Evolutionary conservation across 37 sponge, comb jelly and placozoan species (phyloP), one percentile per base, ranked within the genome.

Genomic region (Halichondria panicea): DNA sequence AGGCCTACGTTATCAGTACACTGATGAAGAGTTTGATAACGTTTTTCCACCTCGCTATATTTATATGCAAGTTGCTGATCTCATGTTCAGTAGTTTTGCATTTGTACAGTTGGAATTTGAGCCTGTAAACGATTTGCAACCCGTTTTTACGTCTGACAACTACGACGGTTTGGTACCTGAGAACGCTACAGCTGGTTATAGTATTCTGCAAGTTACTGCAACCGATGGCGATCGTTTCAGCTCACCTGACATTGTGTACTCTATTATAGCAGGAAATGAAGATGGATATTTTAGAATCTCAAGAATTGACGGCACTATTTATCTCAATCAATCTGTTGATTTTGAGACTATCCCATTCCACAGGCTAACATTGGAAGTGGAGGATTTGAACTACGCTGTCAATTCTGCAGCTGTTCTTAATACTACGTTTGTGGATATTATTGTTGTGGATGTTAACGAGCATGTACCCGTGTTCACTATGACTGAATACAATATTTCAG

Each of bases 81-180:
- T 30, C 9, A 27, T 6, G 0, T 31, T 48, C 38, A 75, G 70
- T 68, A 31, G 39, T 2, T 69, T 76, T 52, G 52, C 84, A 5
- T 46, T 41, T 12, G 63, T 75, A 11, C 70, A 66, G 39, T 33
- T 84, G 6, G 9, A 0, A 1, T 45, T 75, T 3, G 31, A 19
- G 0, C 71, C 84, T 28, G 79, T 79, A 22, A 93, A 93, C 58
- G 93, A 93, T 76, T 84, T 88, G 34, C 43, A 74, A 21, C 93
- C 93, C 43, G 31, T 52, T 44, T 93, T 93, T 57, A 59, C 61
- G 1, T 21, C 35, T 0, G 1, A 65, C 25, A 42, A 18, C 33
- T 76, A 63, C 58, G 63, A 43, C 0, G 18, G 21, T 11, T 22
- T 78, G 12, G 46, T 68, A 15, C 56, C 83, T 30, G 88, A 88